phyloP scores from a whole-genome alignment of 2,113 vertebrate genomes.

The Anser cygnoides region DNA sequence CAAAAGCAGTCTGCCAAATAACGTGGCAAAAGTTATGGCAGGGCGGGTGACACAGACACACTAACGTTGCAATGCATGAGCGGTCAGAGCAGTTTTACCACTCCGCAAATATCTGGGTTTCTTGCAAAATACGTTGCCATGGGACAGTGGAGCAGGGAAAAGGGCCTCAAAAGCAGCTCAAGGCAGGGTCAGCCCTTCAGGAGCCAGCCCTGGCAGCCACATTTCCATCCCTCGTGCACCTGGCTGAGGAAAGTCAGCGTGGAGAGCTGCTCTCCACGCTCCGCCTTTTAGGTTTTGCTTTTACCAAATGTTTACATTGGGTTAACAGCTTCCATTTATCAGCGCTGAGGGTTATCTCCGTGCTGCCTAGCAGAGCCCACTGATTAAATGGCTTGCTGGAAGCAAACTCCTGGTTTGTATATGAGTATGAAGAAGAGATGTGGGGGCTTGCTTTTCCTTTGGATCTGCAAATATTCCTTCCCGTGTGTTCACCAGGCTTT shows the following conservation, averaged over 20 bases:
- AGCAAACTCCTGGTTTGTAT: neutral
- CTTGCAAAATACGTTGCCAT: neutral
- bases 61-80: neutral
- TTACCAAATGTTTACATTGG: neutral
- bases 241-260: neutral
- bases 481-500: neutral
- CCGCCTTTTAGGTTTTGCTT: neutral
- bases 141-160: neutral
- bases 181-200: neutral
- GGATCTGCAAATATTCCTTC: neutral
- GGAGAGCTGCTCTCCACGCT: neutral
- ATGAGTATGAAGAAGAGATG: neutral
- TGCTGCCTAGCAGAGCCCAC: neutral
- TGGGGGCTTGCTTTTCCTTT: neutral
- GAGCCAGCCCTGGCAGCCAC: neutral
- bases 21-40: fast-evolving
- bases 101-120: neutral
- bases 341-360: neutral
- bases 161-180: fast-evolving
- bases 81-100: neutral
- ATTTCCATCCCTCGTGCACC: neutral
- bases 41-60: neutral
- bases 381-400: neutral
- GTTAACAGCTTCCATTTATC: neutral
- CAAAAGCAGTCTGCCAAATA: neutral